Conservation (phyloP, 2,888 invertebrate genomes). For the Eucriotettix oculatus region DNA sequence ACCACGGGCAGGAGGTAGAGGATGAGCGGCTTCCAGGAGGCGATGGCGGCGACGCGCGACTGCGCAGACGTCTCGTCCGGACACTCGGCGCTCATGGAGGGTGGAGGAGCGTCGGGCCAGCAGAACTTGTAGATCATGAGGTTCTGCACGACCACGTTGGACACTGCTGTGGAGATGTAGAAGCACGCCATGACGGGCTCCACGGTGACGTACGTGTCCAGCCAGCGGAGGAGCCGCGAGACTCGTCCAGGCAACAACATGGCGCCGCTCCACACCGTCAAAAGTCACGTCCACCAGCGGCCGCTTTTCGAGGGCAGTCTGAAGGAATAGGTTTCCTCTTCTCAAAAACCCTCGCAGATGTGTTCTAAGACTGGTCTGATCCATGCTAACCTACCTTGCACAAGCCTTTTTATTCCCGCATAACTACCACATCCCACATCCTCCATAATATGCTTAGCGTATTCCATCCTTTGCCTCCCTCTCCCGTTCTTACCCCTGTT, state of each 20-base stretch:
- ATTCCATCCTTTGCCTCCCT: too few relatives aligned
- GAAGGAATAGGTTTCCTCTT: too few relatives aligned
- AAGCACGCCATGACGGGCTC: not conserved
- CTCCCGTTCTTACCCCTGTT: too few relatives aligned
- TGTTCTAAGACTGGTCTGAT: too few relatives aligned
- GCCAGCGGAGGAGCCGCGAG: not conserved
- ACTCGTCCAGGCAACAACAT: not conserved
- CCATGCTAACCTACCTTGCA: too few relatives aligned
- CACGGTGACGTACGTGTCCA: not conserved
- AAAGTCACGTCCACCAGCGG: too few relatives aligned
- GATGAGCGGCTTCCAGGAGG: not conserved
- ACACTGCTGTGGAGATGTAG: not conserved
- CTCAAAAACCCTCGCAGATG: too few relatives aligned
- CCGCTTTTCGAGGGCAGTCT: too few relatives aligned
- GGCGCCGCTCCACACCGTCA: not conserved
- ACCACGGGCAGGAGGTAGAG: not conserved
- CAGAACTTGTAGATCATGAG: not conserved
- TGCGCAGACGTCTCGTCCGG: not conserved
- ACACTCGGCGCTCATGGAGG: not conserved
- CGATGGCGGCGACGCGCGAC: not conserved
- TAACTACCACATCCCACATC: too few relatives aligned
- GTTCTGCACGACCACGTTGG: not conserved
- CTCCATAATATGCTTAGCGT: too few relatives aligned
- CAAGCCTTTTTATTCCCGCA: too few relatives aligned
- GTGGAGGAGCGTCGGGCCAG: not conserved